Base-by-base conservation (phyloP, 1,140 invertebrate genomes). In the Ostrea denselamellosa region DNA sequence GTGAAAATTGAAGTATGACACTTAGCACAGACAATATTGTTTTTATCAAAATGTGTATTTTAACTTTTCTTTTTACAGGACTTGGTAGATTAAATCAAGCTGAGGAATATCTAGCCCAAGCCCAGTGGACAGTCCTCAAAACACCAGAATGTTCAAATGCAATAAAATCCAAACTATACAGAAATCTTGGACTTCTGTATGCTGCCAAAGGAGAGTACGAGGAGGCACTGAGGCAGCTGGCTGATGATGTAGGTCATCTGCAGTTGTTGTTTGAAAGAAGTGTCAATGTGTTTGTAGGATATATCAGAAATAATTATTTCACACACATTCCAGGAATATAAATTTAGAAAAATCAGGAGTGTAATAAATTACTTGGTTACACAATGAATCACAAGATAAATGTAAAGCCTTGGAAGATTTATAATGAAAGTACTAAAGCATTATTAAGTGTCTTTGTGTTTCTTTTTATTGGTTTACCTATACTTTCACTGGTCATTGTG, bases 81-180 rank as follows among this genome's bases (percentile, higher is more conserved):
- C 89, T 95, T 52, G 93, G 93, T 44, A 89, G 93, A 84, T 88
- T 95, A 25, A 87, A 91, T 17, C 94, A 95, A 87, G 94, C 94
- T 28, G 94, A 95, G 71, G 94, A 95, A 84, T 95, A 95, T 89
- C 89, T 95, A 65, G 92, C 94, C 0, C 94, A 95, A 87, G 95
- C 94, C 14, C 92, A 95, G 86, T 95, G 94, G 94, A 95, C 94
- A 9, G 94, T 95, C 0, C 85, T 95, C n/a, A 95, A 95, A 88
- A 95, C 92, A 25, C 93, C 93, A 51, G 93, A 95, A 87, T 93
- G 93, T 91, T 92, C 94, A 25, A 93, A 93, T 86, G 92, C 94
- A 58, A 95, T 95, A 86, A 93, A 93, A 89, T 95, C 94, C n/a
- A 93, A 94, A 88, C 91, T 95, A 22, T 93, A 94, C 89, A 89